These are phyloP conservation scores for Antheraea pernyi DNA, from an alignment of 1,140 invertebrate species.

Conservation along the genomic window DNA sequence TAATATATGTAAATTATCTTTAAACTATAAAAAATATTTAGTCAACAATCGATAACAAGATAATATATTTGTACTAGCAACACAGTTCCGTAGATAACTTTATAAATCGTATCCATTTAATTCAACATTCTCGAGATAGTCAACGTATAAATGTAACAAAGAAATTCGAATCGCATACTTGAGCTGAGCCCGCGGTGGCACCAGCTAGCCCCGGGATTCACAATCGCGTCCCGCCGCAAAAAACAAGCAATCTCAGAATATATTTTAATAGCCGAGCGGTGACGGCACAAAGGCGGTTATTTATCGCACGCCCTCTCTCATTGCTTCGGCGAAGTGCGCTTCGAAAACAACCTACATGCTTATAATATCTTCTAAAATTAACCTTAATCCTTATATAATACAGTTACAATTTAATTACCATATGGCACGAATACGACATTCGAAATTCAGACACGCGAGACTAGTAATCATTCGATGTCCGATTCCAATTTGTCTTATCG, in stretches of 20 bases:
- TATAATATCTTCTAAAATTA: constrained; percentile 28
- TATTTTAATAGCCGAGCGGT: constrained; percentile 73
- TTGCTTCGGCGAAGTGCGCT: constrained; percentile 55
- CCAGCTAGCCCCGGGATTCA: constrained; percentile 30
- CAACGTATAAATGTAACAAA: constrained; percentile 20
- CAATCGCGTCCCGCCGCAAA: constrained; percentile 49
- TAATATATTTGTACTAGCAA: neutral
- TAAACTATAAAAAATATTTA: neutral
- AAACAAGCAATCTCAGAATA: constrained; percentile 69
- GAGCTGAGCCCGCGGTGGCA: constrained; percentile 19
- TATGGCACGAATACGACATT: constrained; percentile 48
- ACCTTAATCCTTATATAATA: constrained; percentile 41
- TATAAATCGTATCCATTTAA: constrained; percentile 15
- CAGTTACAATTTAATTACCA: constrained; percentile 43
- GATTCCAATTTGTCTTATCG: constrained; percentile 68
- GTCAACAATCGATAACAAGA: neutral
- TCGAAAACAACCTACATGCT: constrained; percentile 59
- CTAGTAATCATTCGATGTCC: constrained; percentile 76
- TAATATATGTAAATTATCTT: neutral
- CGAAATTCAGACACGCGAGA: constrained; percentile 48
- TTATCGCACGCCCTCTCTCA: constrained; percentile 77
- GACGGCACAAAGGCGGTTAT: constrained; percentile 75
- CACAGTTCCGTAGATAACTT: constrained; percentile 14
- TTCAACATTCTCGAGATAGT: constrained; percentile 3
- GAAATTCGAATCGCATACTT: constrained; percentile 44